A percentile compares a stretch with the other conserved stretches of the same genome.
Conservation (phyloP, 1,140 invertebrate species). For the Apis laboriosa region DNA sequence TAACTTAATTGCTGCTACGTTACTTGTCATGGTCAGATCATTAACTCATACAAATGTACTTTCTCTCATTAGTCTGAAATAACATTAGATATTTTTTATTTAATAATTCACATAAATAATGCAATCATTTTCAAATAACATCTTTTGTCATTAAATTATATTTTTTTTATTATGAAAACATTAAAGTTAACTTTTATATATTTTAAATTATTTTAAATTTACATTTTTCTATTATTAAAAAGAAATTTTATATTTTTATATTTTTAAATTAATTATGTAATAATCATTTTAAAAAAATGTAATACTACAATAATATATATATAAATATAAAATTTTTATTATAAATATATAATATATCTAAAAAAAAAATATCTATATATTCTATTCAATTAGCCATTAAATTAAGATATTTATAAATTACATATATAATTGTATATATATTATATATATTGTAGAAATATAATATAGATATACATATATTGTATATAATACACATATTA, state of each 20-base stretch:
- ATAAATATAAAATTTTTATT: neutral
- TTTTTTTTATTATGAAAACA: neutral
- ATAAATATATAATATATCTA: too few relatives aligned
- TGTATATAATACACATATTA: too few relatives aligned
- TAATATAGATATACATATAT: too few relatives aligned
- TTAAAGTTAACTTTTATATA: neutral
- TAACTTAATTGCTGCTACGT: slow-evolving; percentile 77
- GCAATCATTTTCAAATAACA: neutral
- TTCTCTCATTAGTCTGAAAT: slow-evolving; percentile 52
- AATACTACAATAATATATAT: neutral
- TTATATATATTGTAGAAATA: too few relatives aligned
- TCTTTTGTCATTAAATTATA: neutral
- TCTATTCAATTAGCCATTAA: neutral
- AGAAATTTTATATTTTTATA: neutral
- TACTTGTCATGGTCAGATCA: slow-evolving; percentile 74
- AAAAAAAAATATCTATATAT: neutral
- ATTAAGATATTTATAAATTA: slow-evolving; percentile 5
- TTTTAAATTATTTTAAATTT: too few relatives aligned
- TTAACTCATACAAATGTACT: slow-evolving; percentile 52
- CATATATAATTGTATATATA: neutral
- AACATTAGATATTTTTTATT: slow-evolving; percentile 16
- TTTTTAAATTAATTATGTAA: too few relatives aligned
- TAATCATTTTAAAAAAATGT: neutral
- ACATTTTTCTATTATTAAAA: neutral
- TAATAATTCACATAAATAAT: neutral